These are phyloP conservation scores for Margarornis squamiger DNA, from an alignment of 2,797 vertebrate species.

Conservation along the genomic window DNA sequence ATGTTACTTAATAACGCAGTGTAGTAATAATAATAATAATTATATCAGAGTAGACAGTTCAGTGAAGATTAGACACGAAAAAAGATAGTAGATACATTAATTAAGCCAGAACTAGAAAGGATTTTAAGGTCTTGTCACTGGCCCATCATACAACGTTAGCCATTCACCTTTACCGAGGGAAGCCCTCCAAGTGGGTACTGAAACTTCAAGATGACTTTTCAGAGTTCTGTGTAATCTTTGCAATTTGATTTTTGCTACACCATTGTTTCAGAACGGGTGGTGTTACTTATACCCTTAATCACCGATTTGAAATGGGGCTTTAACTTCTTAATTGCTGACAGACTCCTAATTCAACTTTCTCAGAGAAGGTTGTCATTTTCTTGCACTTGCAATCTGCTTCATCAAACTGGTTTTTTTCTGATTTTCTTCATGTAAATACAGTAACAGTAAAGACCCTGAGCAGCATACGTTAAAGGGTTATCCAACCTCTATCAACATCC, in stretches of 20 bases:
- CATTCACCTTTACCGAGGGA: not conserved
- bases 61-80: not conserved
- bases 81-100: not conserved
- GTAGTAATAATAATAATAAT: not conserved
- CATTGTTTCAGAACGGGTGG: not conserved
- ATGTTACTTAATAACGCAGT: not conserved
- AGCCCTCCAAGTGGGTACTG: not conserved
- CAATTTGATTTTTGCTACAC: not conserved
- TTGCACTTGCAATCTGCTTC: not conserved
- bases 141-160: not conserved
- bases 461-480: not conserved
- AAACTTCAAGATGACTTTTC: not conserved
- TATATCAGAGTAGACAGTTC: not conserved
- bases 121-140: not conserved
- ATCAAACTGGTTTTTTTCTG: not conserved
- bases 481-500: not conserved
- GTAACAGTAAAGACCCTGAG: not conserved
- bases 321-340: not conserved
- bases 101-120: not conserved
- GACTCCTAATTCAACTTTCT: not conserved
- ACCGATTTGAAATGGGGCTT: not conserved
- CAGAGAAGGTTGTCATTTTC: not conserved
- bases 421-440: not conserved
- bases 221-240: not conserved
- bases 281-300: not conserved